Base-by-base conservation (phyloP, 1,140 invertebrate species). In the Drosophila jambulina region DNA sequence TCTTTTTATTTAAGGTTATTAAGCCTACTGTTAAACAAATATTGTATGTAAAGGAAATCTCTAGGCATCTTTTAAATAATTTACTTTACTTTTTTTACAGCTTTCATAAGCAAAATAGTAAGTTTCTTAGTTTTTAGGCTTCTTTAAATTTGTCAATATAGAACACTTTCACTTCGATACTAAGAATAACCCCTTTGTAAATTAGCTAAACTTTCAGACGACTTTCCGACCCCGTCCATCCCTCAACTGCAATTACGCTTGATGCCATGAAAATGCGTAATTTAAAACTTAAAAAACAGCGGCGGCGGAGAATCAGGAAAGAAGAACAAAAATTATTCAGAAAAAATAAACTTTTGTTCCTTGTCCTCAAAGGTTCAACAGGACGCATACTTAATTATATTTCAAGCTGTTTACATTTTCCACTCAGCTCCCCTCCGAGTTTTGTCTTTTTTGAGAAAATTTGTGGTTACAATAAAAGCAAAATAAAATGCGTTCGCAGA, bases 371-470 rank as follows among this genome's bases (percentile, higher is more conserved):
- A 87, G 70, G 78, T 62, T 38, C 84, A 84, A 84, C 84, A 80
- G 77, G 86, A 54, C 84, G 84, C 59, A 87, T 88, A 81, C 84
- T 84, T 88, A 87, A 87, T 87, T 88, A 84, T 88, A 80, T 80
- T 83, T 78, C 69, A 72, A 54, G 76, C 78, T 86, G 75, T 86
- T 88, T 80, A 78, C 67, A 65, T 68, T 74, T n/a, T 17, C 34
- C 21, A 17, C 21, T 25, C 53, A 25, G 17, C 27, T 4, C 36
- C 42, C 75, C 43, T n/a, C 21, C 19, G 32, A 7, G 21, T 25
- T 40, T 7, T 60, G 38, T 45, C 42, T 51, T 69, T 69, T 71
- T 60, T 74, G 68, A 56, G 65, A 68, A 56, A 71, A 69, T 78
- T 74, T 88, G 84, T 63, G 84, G 80, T 84, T 87, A 80, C 68